These are phyloP conservation scores for Chalcis sispes DNA, from an alignment of 2,888 invertebrate genomes.

Conservation along the genomic window DNA sequence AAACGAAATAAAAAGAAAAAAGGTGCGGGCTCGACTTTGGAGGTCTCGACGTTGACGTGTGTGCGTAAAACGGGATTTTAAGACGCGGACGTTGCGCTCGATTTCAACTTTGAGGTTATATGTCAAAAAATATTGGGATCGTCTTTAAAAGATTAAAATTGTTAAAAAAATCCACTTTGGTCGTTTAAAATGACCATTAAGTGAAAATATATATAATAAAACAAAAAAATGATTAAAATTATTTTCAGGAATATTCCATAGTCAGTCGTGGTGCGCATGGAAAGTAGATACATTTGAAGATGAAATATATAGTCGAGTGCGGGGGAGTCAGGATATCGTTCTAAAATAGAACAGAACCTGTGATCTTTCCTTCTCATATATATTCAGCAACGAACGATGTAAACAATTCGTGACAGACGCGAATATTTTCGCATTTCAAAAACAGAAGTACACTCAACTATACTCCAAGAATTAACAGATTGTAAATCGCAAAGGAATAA, in stretches of 20 bases:
- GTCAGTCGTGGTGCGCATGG: neutral
- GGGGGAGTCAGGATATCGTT: neutral
- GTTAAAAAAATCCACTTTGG: no score
- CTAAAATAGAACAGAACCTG: constrained; percentile 26
- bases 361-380: neutral
- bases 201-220: neutral
- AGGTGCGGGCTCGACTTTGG: neutral
- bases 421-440: neutral
- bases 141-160: no score
- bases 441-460: no score
- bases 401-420: constrained; percentile 21
- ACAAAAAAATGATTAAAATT: no score
- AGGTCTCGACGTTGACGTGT: neutral
- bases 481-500: neutral
- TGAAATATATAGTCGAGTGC: neutral
- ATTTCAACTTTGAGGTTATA: constrained; percentile 27
- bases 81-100: neutral
- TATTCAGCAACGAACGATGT: neutral
- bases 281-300: neutral
- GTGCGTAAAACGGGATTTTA: constrained; percentile 14
- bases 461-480: no score
- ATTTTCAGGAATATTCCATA: no score
- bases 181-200: neutral
- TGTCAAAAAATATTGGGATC: no score
- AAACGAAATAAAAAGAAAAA: neutral